A percentile compares a stretch with the other conserved stretches of the same genome.
Evolutionary conservation across 2,888 invertebrate species (phyloP).

Genomic region (Nymphalis urticae): DNA sequence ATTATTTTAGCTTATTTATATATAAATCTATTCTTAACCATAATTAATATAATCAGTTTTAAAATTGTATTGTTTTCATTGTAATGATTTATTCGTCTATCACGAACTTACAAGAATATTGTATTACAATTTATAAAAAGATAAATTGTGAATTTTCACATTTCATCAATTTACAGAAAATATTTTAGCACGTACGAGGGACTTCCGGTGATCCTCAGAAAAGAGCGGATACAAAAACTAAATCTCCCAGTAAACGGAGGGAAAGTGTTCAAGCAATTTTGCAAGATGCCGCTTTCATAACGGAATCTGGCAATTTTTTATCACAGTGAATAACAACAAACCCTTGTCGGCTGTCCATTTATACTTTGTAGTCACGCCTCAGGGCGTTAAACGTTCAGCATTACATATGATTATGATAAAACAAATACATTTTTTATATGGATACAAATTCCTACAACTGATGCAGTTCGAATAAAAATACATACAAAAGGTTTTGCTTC

Average conservation of each 20-base stretch:
- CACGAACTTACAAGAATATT: too few species aligned
- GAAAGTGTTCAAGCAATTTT: slow-evolving; percentile 39
- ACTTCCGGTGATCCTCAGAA: slow-evolving; percentile 34
- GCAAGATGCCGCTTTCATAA: slow-evolving; percentile 34
- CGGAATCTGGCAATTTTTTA: slow-evolving; percentile 36
- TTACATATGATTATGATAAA: neutral
- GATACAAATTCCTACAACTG: too few species aligned
- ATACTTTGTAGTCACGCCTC: slow-evolving; percentile 2
- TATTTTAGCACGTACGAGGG: slow-evolving; percentile 32
- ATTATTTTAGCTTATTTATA: too few species aligned
- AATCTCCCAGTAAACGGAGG: slow-evolving; percentile 39
- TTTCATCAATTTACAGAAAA: slow-evolving; percentile 28
- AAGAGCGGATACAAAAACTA: slow-evolving; percentile 41
- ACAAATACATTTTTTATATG: too few species aligned
- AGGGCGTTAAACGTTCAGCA: too few species aligned
- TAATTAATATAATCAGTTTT: neutral
- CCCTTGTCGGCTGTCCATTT: slow-evolving; percentile 36
- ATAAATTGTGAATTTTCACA: slow-evolving; percentile 13
- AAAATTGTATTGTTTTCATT: too few species aligned
- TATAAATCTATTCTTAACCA: neutral
- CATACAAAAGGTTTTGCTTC: too few species aligned
- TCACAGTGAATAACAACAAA: slow-evolving; percentile 20
- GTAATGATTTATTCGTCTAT: too few species aligned
- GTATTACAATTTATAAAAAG: neutral
- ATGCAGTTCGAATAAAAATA: too few species aligned